phyloP scores from a whole-genome alignment of 2,797 vertebrate genomes.

The Pipistrellus nathusii region DNA sequence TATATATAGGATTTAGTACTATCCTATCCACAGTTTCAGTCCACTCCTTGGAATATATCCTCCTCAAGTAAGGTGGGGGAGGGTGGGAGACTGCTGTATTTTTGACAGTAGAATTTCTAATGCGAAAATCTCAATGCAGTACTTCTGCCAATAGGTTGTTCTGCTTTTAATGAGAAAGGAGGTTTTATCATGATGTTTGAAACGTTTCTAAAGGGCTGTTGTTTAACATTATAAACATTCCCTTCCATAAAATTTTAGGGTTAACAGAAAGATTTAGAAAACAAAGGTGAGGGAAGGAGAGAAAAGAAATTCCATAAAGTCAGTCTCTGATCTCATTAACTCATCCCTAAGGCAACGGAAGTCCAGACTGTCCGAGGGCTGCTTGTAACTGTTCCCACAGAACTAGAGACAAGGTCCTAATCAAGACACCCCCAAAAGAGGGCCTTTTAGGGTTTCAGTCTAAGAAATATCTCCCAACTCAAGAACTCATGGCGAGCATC shows the following conservation, averaged over 20 bases:
- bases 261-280: slow-evolving; percentile 43
- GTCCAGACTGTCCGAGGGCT: neutral
- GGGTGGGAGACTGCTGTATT: neutral
- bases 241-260: neutral
- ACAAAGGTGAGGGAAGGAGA: neutral
- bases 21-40: neutral
- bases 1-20: neutral
- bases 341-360: neutral
- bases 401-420: neutral
- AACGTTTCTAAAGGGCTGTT: slow-evolving; percentile 18
- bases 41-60: neutral
- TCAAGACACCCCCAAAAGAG: neutral
- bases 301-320: neutral
- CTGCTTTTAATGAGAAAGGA: neutral
- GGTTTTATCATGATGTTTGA: neutral
- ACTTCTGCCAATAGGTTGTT: neutral
- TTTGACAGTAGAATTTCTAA: neutral
- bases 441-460: neutral
- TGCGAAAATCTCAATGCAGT: neutral
- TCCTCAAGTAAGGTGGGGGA: too few species aligned
- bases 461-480: neutral
- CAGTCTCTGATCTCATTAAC: neutral
- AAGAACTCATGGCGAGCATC: neutral
- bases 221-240: neutral
- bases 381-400: too few species aligned